Base-by-base conservation (phyloP, 2,888 invertebrate species). In the Eupithecia vulgata region DNA sequence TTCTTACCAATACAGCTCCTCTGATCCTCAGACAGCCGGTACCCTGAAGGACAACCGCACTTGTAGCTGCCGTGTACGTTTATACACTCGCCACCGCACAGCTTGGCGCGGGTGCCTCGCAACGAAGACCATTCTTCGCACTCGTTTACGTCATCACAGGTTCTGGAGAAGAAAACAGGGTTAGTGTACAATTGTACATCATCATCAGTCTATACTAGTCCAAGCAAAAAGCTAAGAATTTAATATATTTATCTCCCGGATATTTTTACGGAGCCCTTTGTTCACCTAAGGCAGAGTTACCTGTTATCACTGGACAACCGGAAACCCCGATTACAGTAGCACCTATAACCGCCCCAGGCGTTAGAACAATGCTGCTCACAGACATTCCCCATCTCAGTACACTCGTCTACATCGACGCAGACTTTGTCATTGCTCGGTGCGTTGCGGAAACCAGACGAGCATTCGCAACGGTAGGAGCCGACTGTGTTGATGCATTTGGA, bases 321-420 rank as follows among this genome's bases (percentile, higher is more conserved):
- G 90, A 97, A 99, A 0, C 99, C 99, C 1, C 95, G 90, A 75
- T 96, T 95, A 87, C 99, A 99, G n/a, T 96, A 95, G 88, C 99
- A 99, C 77, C 97, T 95, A 91, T 97, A 99, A 0, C 98, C 96
- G 1, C 99, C 99, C 96, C 98, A 98, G 30, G 96, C 95, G 90
- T 99, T 99, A 69, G 97, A 95, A 86, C 99, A 99, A 68, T 95
- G 95, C 81, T 99, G 99, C 79, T 98, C 96, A 86, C 99, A 99
- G 5, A 87, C 81, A 0, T 80, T 82, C 0, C 89, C 89, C 1
- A 93, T 92, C 74, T 95, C 95, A 0, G 88, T 79, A 81, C 97
- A 97, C 84, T 97, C 97, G 87, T 97, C 96, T 35, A 97, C 90
- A 82, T 97, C 97, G 88, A 92, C 86, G 81, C 95, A 95, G 37